Evolutionary conservation across 2,888 invertebrate genomes (phyloP), one percentile per base, ranked within the genome.

Genomic region (Galerucella nymphaeae): DNA sequence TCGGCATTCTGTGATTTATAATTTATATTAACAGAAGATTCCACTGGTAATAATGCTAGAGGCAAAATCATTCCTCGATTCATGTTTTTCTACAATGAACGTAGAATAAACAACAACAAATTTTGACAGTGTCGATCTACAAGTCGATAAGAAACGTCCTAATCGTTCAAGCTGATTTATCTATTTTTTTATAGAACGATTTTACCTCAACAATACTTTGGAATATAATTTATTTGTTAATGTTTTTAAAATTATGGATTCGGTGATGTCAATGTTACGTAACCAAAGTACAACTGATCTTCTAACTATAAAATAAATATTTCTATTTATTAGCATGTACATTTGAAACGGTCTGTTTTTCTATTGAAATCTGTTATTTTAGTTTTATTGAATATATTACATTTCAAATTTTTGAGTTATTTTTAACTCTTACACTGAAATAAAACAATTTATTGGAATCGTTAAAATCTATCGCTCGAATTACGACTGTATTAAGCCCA

Each of bases 301-400:
- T 16, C n/a, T 53, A 53, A 53, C n/a, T 53, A 18, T 53, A 53
- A 53, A 53, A 11, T 53, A 53, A 53, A 53, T 53, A 53, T 53
- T 53, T 53, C 53, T 53, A 53, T 53, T 53, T 53, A 53, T 53
- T 53, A 53, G 53, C 53, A 10, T 18, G 53, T 53, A 53, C 10
- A 2, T 18, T 16, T 18, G 18, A 18, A 53, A 53, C 18, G 8
- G 18, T 1, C 53, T 53, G 53, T 53, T n/a, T n/a, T 50, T 50
- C 50, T n/a, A 50, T 50, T 50, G n/a, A n/a, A 50, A n/a, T 50
- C 4, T 50, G 50, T 50, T 50, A 10, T 53, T 53, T 53, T 53
- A 53, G 18, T 16, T 18, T 53, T 53, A 53, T 53, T 16, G 18
- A 16, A 53, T 10, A 18, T 53, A 53, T 53, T 16, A 53, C 53